Evolutionary conservation across 1,140 invertebrate genomes (phyloP), one percentile per base, ranked within the genome.

Genomic region (Drosophila nigromelanica): DNA sequence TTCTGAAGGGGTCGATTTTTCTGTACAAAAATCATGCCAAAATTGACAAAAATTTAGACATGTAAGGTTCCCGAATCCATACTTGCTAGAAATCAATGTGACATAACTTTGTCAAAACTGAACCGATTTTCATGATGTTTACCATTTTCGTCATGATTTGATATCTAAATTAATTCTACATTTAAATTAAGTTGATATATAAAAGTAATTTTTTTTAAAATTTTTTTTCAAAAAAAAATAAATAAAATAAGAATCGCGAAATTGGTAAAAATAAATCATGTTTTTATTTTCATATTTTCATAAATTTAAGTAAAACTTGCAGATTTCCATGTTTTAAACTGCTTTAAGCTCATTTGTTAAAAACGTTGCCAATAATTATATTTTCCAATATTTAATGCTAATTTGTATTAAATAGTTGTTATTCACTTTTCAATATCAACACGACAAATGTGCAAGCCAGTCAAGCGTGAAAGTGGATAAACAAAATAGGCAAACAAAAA

Each of bases 381-480:
- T n/a, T 40, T 40, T 40, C 4, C 12, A n/a, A n/a, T n/a, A 14
- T 48, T 27, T n/a, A 27, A 27, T 42, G 12, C 21, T 43, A 5
- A 43, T 42, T 42, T 56, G n/a, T 5, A 10, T 43, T 14, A 30
- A 59, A 45, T 42, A 45, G 30, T 27, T 50, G 2, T 60, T 58
- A 50, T 69, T 56, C 51, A 59, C 37, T 21, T 56, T 51, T 56
- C 30, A 12, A 50, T 50, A 56, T 42, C n/a, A 43, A 33, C 39
- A 52, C 10, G 14, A 51, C 33, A 42, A 68, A 52, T 39, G 18
- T 30, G 30, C 11, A 37, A n/a, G 5, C 11, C 52, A 37, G 12
- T 12, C 42, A 51, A n/a, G 68, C 61, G 45, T 66, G 39, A 27
- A 43, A 33, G 35, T 66, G 68, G 37, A 52, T 43, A 66, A 70